Conservation (phyloP, 2,888 invertebrate genomes). For the Drosophila picticornis region DNA sequence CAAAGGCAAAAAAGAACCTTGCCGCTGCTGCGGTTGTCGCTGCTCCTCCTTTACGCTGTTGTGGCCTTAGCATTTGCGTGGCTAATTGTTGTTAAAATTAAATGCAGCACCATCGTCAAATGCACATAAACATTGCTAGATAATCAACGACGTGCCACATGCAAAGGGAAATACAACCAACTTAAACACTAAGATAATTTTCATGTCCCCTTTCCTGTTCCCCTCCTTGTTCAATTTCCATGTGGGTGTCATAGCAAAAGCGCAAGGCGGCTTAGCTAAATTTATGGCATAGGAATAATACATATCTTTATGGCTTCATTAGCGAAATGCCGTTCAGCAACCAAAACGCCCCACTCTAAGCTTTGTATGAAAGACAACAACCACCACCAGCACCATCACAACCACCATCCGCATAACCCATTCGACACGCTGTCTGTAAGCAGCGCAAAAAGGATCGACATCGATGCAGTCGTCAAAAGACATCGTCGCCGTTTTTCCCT, state of each 20-base stretch:
- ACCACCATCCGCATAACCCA: constrained; percentile 47
- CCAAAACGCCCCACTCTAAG: constrained; percentile 49
- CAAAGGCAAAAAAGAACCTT: constrained; percentile 9
- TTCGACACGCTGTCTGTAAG: constrained; percentile 79
- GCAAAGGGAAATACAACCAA: constrained; percentile 33
- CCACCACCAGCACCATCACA: constrained; percentile 4
- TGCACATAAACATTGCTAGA: constrained; percentile 62
- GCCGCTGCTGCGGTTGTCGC: constrained; percentile 12
- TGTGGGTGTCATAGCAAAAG: constrained; percentile 67
- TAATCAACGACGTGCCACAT: constrained; percentile 51
- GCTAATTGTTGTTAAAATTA: constrained; percentile 78
- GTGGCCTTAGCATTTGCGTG: constrained; percentile 63
- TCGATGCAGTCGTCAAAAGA: constrained; percentile 66
- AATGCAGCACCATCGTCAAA: constrained; percentile 70
- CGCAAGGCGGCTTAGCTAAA: constrained; percentile 60
- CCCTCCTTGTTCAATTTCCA: constrained; percentile 26
- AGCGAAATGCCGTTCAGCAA: constrained; percentile 73
- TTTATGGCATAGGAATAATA: constrained; percentile 78
- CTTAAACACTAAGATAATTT: constrained; percentile 14
- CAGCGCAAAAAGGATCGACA: constrained; percentile 72
- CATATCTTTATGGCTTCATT: constrained; percentile 85
- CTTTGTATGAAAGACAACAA: not conserved
- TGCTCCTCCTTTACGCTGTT: constrained; percentile 9
- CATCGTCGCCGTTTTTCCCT: constrained; percentile 40
- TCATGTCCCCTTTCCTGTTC: constrained; percentile 12